Evolutionary conservation across 2,113 vertebrate species (phyloP).

Genomic region (Platanista minor): DNA sequence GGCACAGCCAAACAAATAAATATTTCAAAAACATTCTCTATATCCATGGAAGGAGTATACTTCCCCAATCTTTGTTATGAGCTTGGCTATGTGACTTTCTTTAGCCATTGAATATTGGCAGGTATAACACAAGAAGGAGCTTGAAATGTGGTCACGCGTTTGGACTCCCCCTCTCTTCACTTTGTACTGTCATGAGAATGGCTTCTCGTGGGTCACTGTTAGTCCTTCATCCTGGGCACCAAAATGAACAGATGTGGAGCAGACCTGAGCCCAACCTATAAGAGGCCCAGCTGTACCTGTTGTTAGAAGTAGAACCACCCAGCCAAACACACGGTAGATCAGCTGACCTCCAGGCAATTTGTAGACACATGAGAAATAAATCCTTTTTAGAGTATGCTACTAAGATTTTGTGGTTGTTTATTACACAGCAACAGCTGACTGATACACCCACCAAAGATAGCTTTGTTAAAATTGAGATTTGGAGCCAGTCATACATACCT

Average conservation of each 20-base stretch:
- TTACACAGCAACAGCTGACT: background rate
- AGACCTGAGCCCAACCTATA: background rate
- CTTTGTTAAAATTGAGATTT: background rate
- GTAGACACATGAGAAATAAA: background rate
- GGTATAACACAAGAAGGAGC: background rate
- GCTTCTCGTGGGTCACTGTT: background rate
- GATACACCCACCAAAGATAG: background rate
- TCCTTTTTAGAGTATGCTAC: background rate
- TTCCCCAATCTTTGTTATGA: background rate
- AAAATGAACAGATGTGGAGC: background rate
- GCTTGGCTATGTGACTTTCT: background rate
- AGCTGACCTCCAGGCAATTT: background rate
- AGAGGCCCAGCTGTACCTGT: background rate
- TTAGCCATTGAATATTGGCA: background rate
- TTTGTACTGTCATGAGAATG: background rate
- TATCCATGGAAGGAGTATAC: background rate
- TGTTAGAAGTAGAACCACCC: background rate
- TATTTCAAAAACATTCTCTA: background rate
- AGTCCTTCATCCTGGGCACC: background rate
- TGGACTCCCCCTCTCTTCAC: background rate
- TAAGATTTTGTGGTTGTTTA: background rate
- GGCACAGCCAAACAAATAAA: too few species aligned
- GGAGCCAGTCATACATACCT: slow-evolving; percentile 81
- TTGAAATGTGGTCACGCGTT: background rate
- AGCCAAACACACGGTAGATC: background rate